Base-by-base conservation (phyloP, 92 coral and sea anemone species). In the Galaxea fascicularis region DNA sequence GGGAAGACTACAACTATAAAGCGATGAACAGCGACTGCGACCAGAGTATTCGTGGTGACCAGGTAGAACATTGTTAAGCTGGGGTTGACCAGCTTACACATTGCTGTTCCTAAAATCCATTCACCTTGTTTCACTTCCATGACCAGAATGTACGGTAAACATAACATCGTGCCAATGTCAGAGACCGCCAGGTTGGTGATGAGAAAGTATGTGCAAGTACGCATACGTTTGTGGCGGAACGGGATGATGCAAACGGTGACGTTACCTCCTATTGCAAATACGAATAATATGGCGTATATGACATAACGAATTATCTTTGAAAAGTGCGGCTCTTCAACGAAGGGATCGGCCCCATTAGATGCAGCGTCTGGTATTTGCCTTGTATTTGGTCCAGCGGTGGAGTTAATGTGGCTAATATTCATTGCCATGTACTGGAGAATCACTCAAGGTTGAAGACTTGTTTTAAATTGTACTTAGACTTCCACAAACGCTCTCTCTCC, bases 71-170 rank as follows among this genome's bases (percentile, higher is more conserved):
- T 82, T 8, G 94, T 89, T 24, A 94, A 44, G 64, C 93, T 80
- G 10, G 98, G 98, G 73, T 94, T 92, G 29, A 94, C 98, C 14
- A 94, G 88, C 54, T 92, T 94, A 62, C 98, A 94, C 95, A 94
- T 89, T 0, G 82, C 73, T 45, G 45, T 21, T 0, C 98, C 98
- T 79, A 92, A 84, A 1, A 78, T 67, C 98, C 98, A 94, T 0
- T 26, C 54, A 30, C 41, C 16, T 4, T 29, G 31, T 10, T 17
- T 22, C 65, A 79, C 89, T 15, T 82, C 90, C 78, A 64, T 82
- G 62, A 87, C 56, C 17, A 92, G 53, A 27, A 94, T 89, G n/a
- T 84, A 89, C 0, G 98, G 98, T 1, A 94, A 85, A 39, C 95
- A 94, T 10, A 94, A 81, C 90, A 92, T 94, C 4, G 95, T 76